Evolutionary conservation across 1,140 invertebrate species (phyloP).

Genomic region (Latrodectus geometricus): DNA sequence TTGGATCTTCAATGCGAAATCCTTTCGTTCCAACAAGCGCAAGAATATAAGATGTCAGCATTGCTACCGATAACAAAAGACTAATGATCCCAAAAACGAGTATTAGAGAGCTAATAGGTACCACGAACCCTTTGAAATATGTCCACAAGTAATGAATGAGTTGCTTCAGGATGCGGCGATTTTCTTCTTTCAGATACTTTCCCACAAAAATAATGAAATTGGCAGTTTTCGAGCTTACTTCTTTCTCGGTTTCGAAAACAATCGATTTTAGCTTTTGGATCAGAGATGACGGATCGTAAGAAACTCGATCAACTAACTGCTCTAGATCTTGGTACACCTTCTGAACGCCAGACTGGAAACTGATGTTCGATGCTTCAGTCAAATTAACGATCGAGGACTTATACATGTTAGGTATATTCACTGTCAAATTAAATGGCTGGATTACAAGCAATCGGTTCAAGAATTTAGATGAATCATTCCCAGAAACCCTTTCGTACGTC

Average conservation of each 20-base stretch:
- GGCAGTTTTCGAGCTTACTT: not conserved
- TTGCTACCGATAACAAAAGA: no score
- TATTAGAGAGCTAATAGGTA: not conserved
- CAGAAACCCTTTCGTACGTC: not conserved
- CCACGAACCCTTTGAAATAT: not conserved
- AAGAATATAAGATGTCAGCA: not conserved
- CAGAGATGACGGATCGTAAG: conserved; percentile 13
- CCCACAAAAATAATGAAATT: not conserved
- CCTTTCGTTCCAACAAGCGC: not conserved
- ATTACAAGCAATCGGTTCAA: not conserved
- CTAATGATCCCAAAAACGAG: not conserved
- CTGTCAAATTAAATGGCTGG: not conserved
- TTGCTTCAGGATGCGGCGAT: not conserved
- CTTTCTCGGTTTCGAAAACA: not conserved
- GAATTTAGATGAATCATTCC: not conserved
- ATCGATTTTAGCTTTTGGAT: not conserved
- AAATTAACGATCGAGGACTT: not conserved
- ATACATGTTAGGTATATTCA: not conserved
- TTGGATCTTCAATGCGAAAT: not conserved
- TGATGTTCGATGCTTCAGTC: not conserved
- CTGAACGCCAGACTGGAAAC: not conserved
- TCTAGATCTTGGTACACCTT: not conserved
- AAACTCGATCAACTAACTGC: not conserved
- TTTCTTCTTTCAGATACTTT: not conserved
- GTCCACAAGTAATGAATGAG: not conserved